Evolutionary conservation across 2,113 vertebrate species (phyloP), one percentile per base, ranked within the genome.

Genomic region (Terrapene triunguis): DNA sequence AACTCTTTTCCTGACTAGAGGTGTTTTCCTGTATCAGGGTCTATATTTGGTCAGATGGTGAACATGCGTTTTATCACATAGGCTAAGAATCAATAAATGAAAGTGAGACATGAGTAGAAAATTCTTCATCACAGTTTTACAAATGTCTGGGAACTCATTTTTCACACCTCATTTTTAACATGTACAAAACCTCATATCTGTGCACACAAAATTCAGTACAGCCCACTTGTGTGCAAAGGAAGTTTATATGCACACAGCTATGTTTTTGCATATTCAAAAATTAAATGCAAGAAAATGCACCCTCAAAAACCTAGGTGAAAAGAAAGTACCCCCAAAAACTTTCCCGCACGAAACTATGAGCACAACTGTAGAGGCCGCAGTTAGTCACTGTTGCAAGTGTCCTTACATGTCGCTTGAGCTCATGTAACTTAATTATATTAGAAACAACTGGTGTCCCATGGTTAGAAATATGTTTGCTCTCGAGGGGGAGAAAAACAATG

Each of bases 401-500:
- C 42, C n/a, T 22, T 59, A 32, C 72, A 14, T 16, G 5, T 10
- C 84, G 32, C 42, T 80, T 69, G 1, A 69, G 19, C 42, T 90
- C 83, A 27, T 78, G 4, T 84, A 50, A 69, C 85, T 76, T 85
- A 35, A 13, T 94, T 94, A 47, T 84, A 1, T 0, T 74, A 84
- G 16, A 92, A n/a, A 72, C 21, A 87, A 57, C 21, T 80, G 27
- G n/a, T 87, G 48, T 59, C 85, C 11, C 21, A 69, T 69, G 54
- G 1, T 83, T 84, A 50, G 55, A 94, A 84, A 84, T 22, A 89
- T 86, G 35, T 10, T 47, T 48, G 25, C 27, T 38, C 27, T 65
- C 50, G 48, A 88, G 47, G 38, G 84, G n/a, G 22, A 85, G 38
- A 59, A 0, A 2, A 86, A 9, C 0, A 0, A 8, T 0, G 0